These are phyloP conservation scores for Calliphora vicina DNA, from an alignment of 1,140 invertebrate genomes.

Conservation along the genomic window DNA sequence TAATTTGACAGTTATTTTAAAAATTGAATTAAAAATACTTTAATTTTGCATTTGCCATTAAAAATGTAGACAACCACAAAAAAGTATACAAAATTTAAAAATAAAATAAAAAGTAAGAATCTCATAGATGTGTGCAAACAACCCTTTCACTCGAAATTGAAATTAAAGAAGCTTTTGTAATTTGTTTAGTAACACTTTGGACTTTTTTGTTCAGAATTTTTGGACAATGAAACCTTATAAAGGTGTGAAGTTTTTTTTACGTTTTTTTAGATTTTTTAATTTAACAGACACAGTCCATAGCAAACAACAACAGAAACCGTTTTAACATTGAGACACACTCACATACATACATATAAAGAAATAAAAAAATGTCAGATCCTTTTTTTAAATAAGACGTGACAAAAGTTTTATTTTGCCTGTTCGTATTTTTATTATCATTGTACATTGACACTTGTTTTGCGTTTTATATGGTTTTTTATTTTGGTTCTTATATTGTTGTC, in stretches of 20 bases:
- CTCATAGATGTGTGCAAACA: neutral
- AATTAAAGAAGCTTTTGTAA: conserved; percentile 21
- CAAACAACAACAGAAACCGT: neutral
- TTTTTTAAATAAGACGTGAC: conserved; percentile 28
- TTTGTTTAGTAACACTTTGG: conserved; percentile 25
- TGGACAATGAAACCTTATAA: conserved; percentile 25
- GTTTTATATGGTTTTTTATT: conserved; percentile 23
- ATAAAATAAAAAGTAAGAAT: no score
- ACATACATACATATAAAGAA: neutral
- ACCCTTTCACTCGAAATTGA: conserved; percentile 9
- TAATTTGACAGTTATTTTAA: no score
- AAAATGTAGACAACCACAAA: no score
- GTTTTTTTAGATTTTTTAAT: neutral
- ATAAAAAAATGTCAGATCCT: conserved; percentile 9
- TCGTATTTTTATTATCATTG: neutral
- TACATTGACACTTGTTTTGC: conserved; percentile 31
- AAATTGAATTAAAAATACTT: no score
- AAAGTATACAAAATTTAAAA: no score
- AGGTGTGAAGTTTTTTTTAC: conserved; percentile 29
- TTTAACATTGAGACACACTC: neutral
- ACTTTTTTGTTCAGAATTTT: neutral
- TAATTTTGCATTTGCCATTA: no score
- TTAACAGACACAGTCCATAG: neutral
- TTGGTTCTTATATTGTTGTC: neutral
- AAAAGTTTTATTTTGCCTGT: conserved; percentile 9